Percentiles rank a stretch among this genome's conserved stretches.
These are phyloP conservation scores for Myiagra hebetior DNA, from an alignment of 2,113 vertebrate genomes.

Conservation along the genomic window DNA sequence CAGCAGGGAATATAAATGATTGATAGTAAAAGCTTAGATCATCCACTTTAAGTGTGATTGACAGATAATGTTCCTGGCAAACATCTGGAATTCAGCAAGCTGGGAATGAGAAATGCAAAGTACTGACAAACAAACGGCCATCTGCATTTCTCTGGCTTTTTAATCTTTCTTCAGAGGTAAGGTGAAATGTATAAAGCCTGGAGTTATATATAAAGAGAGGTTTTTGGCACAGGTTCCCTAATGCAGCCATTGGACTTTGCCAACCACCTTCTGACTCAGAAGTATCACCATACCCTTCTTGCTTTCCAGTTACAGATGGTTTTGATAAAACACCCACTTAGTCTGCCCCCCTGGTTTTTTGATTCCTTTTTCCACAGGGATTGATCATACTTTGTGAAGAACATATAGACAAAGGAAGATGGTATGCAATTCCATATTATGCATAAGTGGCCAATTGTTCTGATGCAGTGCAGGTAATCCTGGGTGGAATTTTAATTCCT, in stretches of 20 bases:
- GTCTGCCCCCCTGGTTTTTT: neutral
- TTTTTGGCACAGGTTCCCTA: neutral
- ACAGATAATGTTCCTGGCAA: neutral
- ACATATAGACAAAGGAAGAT: neutral
- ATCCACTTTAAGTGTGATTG: slow-evolving; percentile 22
- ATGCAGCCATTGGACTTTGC: neutral
- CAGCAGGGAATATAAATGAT: neutral
- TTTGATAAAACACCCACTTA: neutral
- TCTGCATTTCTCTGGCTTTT: slow-evolving; percentile 24
- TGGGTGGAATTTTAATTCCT: neutral
- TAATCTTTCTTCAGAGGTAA: neutral
- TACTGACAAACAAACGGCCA: neutral
- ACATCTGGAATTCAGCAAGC: slow-evolving; percentile 1
- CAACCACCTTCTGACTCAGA: neutral
- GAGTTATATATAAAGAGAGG: neutral
- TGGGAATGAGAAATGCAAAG: slow-evolving; percentile 5
- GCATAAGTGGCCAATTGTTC: neutral
- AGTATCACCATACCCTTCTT: neutral
- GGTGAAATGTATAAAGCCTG: neutral
- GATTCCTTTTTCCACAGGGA: neutral
- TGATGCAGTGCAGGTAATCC: neutral
- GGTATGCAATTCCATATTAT: neutral
- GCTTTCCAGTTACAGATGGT: neutral
- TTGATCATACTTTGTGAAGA: neutral
- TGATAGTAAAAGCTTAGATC: slow-evolving; percentile 47